Evolutionary conservation across 2,888 invertebrate species (phyloP), one percentile per base, ranked within the genome.

Genomic region (Brenthis hecate): DNA sequence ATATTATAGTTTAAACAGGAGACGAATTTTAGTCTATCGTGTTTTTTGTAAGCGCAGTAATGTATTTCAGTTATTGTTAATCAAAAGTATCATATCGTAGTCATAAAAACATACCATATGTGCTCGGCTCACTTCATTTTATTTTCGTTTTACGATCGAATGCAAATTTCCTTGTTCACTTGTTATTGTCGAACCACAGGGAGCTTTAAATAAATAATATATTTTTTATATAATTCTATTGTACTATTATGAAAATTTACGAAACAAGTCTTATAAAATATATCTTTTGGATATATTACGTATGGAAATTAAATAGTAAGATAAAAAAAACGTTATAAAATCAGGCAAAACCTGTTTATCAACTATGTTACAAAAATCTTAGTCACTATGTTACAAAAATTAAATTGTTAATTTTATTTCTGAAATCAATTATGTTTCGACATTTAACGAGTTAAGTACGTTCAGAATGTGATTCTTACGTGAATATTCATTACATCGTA

Each of bases 121-220:
- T 76, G 81, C 66, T 80, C 80, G 76, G 72, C 78, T 79, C 76
- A 81, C 72, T 80, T 76, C 74, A 72, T 84, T 85, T 86, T 85
- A 87, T 86, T 80, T 80, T 77, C 75, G 74, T 87, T 88, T 88
- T 87, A 88, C 82, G 79, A 75, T 74, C 74, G 75, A 81, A 82
- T 80, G 78, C 77, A 80, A 82, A 86, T 83, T 83, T 79, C 68
- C 73, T 71, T 76, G 69, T 76, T 75, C 68, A 75, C 73, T 76
- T 74, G 73, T 69, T 72, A 76, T 76, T 75, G 71, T 71, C 69
- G 72, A 70, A 70, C 69, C 71, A 74, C 71, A 74, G 72, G 53
- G 63, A 19, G 48, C 63, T 48, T 67, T 14, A 54, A 56, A n/a
- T 63, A 43, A 13, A n/a, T 47, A 60, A 60, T n/a, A 47, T 60